Evolutionary conservation across 2,888 invertebrate species (phyloP).

Genomic region (Mystacides longicornis): DNA sequence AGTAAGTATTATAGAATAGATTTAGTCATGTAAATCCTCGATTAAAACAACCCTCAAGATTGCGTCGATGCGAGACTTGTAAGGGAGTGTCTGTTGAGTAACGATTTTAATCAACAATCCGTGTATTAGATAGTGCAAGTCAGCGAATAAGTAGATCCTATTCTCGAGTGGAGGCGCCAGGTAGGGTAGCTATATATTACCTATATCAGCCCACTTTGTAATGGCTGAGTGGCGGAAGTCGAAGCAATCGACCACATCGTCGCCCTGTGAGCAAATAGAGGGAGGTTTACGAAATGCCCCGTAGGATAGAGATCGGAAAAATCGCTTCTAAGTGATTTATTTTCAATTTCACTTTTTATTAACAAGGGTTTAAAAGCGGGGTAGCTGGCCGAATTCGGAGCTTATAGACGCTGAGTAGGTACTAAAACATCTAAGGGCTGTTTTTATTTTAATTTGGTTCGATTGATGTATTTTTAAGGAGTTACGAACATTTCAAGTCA

Average conservation of each 20-base stretch:
- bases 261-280: constrained; percentile 1
- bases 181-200: neutral
- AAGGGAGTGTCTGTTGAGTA: neutral
- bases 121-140: constrained; percentile 1
- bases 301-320: neutral
- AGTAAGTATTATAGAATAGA: too few relatives aligned
- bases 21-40: too few relatives aligned
- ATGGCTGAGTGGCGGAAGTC: neutral
- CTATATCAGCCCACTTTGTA: too few relatives aligned
- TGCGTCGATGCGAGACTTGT: neutral
- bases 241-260: neutral
- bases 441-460: too few relatives aligned
- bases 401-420: too few relatives aligned
- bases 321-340: neutral
- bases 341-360: neutral
- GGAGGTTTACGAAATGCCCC: neutral
- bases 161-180: neutral
- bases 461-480: too few relatives aligned
- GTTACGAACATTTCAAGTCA: too few relatives aligned
- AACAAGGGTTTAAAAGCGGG: neutral
- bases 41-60: too few relatives aligned
- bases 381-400: too few relatives aligned
- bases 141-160: constrained; percentile 1
- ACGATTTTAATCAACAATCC: neutral
- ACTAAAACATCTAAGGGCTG: too few relatives aligned